Evolutionary conservation across 37 sponge, comb jelly and placozoan genomes (phyloP).

Genomic region (Haliclona indistincta): DNA sequence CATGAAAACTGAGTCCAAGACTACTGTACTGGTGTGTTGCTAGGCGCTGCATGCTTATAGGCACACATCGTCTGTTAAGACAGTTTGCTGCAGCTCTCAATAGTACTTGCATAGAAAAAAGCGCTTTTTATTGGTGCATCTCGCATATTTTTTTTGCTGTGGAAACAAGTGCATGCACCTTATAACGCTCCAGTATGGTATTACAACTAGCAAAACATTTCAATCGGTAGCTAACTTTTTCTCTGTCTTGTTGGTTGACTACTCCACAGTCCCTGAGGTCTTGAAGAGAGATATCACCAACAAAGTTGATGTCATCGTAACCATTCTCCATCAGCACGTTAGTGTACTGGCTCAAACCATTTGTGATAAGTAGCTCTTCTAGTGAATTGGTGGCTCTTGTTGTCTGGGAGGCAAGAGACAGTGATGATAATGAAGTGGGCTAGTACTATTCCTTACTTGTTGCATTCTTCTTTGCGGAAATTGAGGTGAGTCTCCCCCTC

Average conservation of each 20-base stretch:
- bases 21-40: too few species aligned
- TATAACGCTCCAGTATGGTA: too few species aligned
- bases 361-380: conserved; percentile 14
- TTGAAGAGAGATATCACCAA: conserved; percentile 43
- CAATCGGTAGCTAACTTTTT: conserved; percentile 54
- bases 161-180: too few species aligned
- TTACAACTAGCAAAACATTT: too few species aligned
- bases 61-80: too few species aligned
- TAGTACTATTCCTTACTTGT: too few species aligned
- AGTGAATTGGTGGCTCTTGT: conserved; percentile 13
- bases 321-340: conserved; percentile 56
- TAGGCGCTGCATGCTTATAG: too few species aligned
- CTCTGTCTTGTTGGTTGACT: conserved; percentile 18
- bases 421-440: background rate
- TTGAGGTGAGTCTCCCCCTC: background rate
- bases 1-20: too few species aligned
- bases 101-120: too few species aligned
- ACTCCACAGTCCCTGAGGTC: conserved; percentile 64
- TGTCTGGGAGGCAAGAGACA: background rate
- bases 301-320: conserved; percentile 60
- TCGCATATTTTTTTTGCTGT: too few species aligned
- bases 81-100: too few species aligned
- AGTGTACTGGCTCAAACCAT: conserved; percentile 40
- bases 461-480: conserved; percentile 1
- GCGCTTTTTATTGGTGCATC: too few species aligned